Conservation (phyloP, 2,797 vertebrate species). For the Coranthus polyacanthus region DNA sequence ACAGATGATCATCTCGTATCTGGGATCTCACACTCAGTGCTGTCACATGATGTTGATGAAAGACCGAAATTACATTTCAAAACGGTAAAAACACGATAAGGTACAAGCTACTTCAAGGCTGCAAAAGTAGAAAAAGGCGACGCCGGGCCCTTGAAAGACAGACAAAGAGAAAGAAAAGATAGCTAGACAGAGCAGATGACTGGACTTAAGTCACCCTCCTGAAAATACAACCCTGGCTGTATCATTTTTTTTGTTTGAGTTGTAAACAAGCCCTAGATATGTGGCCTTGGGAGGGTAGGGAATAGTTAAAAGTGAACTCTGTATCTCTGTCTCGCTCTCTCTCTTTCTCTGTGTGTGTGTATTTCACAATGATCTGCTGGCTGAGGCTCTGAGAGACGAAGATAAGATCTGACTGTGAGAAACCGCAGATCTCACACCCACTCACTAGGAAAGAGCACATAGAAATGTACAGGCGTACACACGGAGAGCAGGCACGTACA, state of each 20-base stretch:
- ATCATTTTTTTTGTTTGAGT: slow-evolving; percentile 69
- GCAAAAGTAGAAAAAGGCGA: neutral
- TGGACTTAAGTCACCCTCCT: slow-evolving; percentile 37
- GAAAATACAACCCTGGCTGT: slow-evolving; percentile 53
- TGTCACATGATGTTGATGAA: slow-evolving; percentile 20
- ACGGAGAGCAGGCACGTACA: slow-evolving; percentile 6
- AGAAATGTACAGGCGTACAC: neutral
- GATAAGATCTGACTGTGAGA: slow-evolving; percentile 82
- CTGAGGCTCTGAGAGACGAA: slow-evolving; percentile 72
- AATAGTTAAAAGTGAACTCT: slow-evolving; percentile 75
- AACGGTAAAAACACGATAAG: slow-evolving; percentile 26
- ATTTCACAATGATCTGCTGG: slow-evolving; percentile 80
- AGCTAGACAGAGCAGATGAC: slow-evolving; percentile 10
- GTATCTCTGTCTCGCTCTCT: slow-evolving; percentile 44
- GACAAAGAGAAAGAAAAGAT: slow-evolving; percentile 1
- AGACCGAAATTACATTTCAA: slow-evolving; percentile 11
- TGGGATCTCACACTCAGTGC: slow-evolving; percentile 13
- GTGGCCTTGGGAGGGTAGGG: slow-evolving; percentile 73
- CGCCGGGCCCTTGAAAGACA: neutral
- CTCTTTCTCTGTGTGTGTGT: slow-evolving; percentile 27
- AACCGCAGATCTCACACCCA: slow-evolving; percentile 83
- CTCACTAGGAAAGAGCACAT: slow-evolving; percentile 64
- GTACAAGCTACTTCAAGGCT: slow-evolving; percentile 15
- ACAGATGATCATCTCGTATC: slow-evolving; percentile 29
- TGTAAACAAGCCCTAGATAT: slow-evolving; percentile 74